Conservation (phyloP, 2,113 vertebrate genomes). For the Heterotis niloticus region DNA sequence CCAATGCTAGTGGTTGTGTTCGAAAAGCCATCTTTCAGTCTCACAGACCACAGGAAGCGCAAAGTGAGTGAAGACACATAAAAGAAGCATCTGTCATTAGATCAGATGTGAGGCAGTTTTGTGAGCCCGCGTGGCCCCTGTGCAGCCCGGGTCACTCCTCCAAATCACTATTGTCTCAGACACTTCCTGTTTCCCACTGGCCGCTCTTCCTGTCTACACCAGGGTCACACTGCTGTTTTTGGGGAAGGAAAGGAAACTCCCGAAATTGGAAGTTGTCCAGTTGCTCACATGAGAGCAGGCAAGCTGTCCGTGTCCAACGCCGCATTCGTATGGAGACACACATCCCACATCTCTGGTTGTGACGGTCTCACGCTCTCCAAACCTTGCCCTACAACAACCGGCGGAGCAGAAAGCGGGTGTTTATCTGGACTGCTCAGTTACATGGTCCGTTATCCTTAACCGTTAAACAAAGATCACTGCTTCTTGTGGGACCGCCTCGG, state of each 20-base stretch:
- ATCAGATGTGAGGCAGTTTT: no score
- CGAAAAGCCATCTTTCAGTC: no score
- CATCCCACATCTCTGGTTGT: background rate
- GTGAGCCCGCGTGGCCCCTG: background rate
- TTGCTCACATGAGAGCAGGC: slow-evolving; percentile 39
- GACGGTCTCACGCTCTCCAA: background rate
- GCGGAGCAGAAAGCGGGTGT: no score
- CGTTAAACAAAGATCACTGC: background rate
- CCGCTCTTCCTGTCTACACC: slow-evolving; percentile 54
- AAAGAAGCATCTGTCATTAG: no score
- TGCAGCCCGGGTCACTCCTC: slow-evolving; percentile 49
- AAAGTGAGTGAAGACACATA: no score
- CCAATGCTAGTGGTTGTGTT: no score
- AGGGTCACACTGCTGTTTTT: slow-evolving; percentile 51
- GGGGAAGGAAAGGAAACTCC: slow-evolving; percentile 53
- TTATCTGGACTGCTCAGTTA: background rate
- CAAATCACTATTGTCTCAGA: slow-evolving; percentile 60
- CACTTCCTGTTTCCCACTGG: slow-evolving; percentile 61
- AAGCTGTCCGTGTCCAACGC: background rate
- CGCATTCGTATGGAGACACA: background rate
- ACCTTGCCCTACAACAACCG: background rate
- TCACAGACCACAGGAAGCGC: no score
- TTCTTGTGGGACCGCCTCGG: no score
- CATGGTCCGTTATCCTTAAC: background rate
- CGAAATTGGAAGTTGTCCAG: slow-evolving; percentile 36